Evolutionary conservation across 2,797 vertebrate genomes (phyloP).

Genomic region (Helostoma temminkii): DNA sequence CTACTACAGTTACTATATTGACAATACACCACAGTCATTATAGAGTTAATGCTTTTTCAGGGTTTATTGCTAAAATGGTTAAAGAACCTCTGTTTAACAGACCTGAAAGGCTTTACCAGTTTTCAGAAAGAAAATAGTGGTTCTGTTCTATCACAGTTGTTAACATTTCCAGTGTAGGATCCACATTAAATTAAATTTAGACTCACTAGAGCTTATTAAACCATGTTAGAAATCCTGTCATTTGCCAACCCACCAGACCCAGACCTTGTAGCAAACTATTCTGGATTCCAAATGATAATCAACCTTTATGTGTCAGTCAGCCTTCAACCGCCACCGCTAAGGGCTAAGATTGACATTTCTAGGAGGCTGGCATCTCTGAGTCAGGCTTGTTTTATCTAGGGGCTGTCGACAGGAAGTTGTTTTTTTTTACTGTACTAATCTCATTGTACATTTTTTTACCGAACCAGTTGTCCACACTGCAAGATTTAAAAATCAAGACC

Average conservation of each 20-base stretch:
- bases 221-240: constrained; percentile 34
- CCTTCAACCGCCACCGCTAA: constrained; percentile 35
- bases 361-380: constrained; percentile 12
- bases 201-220: constrained; percentile 50
- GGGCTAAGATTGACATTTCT: constrained; percentile 64
- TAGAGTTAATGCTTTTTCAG: constrained; percentile 2
- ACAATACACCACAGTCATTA: not conserved
- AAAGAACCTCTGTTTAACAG: constrained; percentile 30
- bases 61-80: constrained; percentile 5
- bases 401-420: not conserved
- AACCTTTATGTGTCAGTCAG: constrained; percentile 53
- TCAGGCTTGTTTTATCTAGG: constrained; percentile 9
- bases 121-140: constrained; percentile 27
- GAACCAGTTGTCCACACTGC: no score
- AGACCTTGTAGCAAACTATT: constrained; percentile 16
- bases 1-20: not conserved
- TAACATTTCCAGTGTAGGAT: constrained; percentile 24
- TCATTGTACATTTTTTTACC: constrained; percentile 12
- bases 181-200: constrained; percentile 35
- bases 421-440: not conserved
- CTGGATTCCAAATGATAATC: constrained; percentile 27
- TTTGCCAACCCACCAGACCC: constrained; percentile 41
- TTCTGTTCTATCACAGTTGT: constrained; percentile 20
- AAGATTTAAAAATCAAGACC: no score
- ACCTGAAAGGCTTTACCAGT: constrained; percentile 17